Evolutionary conservation across 2,888 invertebrate species (phyloP).

Genomic region (Salpingus planirostris): DNA sequence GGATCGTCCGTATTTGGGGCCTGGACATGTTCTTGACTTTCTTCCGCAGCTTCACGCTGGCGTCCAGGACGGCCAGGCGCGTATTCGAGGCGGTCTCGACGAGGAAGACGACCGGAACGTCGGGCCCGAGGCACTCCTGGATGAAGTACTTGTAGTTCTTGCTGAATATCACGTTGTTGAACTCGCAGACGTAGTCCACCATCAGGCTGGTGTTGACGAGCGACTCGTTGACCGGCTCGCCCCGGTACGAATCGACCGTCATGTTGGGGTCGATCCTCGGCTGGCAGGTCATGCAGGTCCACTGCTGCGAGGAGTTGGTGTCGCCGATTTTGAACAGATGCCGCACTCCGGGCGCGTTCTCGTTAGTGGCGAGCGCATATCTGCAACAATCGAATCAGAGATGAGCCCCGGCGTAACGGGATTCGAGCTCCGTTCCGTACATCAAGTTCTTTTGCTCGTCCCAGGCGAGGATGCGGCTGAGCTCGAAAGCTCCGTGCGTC

Average conservation of each 20-base stretch:
- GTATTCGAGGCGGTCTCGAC: conserved; percentile 52
- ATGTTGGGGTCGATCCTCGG: conserved; percentile 37
- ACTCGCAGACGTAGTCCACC: conserved; percentile 40
- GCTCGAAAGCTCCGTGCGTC: conserved; percentile 67
- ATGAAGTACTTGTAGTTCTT: conserved; percentile 46
- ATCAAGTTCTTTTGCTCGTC: conserved; percentile 61
- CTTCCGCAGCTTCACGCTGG: conserved; percentile 55
- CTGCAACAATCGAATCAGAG: conserved; percentile 40
- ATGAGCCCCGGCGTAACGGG: background rate
- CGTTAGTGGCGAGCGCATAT: conserved; percentile 74
- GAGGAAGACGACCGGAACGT: conserved; percentile 58
- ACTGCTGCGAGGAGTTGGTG: conserved; percentile 37
- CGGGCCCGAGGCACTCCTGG: conserved; percentile 75
- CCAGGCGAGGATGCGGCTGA: conserved; percentile 67
- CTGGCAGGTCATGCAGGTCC: conserved; percentile 54
- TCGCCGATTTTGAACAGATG: conserved; percentile 69
- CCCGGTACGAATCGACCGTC: conserved; percentile 30
- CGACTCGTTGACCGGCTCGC: conserved; percentile 42
- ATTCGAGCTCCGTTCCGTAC: conserved; percentile 31
- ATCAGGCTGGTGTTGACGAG: conserved; percentile 38
- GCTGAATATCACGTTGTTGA: conserved; percentile 60
- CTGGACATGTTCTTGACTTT: conserved; percentile 58
- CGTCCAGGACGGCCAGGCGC: conserved; percentile 57
- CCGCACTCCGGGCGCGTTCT: conserved; percentile 67
- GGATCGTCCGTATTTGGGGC: conserved; percentile 63